These are phyloP conservation scores for Raphicerus campestris DNA, from an alignment of 2,113 vertebrate species.

Conservation along the genomic window DNA sequence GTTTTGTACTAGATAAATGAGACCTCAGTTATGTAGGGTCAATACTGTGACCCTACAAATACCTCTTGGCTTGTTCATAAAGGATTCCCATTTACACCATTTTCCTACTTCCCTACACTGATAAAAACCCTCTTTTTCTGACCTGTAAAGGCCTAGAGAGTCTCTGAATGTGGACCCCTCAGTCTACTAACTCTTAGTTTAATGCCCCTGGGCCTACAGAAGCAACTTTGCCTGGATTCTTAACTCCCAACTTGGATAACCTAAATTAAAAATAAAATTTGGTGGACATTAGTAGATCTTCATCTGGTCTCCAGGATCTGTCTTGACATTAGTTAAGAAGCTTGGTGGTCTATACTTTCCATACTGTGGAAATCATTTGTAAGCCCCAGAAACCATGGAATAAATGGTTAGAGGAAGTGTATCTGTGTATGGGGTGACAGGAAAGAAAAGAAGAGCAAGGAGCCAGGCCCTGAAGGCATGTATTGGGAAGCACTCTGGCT, in stretches of 20 bases:
- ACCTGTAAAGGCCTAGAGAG: constrained; percentile 21
- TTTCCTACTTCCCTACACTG: background rate
- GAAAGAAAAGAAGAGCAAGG: background rate
- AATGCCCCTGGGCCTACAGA: background rate
- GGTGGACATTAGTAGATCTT: background rate
- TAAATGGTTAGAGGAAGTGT: background rate
- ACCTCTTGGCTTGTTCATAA: background rate
- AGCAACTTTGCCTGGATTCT: constrained; percentile 14
- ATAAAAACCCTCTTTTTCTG: background rate
- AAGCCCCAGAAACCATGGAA: background rate
- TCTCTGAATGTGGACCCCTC: constrained; percentile 53
- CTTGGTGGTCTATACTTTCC: background rate
- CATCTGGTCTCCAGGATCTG: background rate
- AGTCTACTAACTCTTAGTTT: background rate
- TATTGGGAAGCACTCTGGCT: background rate
- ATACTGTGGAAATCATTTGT: background rate
- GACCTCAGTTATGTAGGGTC: background rate
- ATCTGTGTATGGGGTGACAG: background rate
- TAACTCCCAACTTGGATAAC: background rate
- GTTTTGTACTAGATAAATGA: background rate
- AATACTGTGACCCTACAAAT: background rate
- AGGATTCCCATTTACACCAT: background rate
- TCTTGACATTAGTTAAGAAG: background rate
- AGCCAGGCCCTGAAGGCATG: background rate
- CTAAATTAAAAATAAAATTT: constrained; percentile 11